Evolutionary conservation across 2,113 vertebrate genomes (phyloP), one percentile per base, ranked within the genome.

Genomic region (Gambusia affinis): DNA sequence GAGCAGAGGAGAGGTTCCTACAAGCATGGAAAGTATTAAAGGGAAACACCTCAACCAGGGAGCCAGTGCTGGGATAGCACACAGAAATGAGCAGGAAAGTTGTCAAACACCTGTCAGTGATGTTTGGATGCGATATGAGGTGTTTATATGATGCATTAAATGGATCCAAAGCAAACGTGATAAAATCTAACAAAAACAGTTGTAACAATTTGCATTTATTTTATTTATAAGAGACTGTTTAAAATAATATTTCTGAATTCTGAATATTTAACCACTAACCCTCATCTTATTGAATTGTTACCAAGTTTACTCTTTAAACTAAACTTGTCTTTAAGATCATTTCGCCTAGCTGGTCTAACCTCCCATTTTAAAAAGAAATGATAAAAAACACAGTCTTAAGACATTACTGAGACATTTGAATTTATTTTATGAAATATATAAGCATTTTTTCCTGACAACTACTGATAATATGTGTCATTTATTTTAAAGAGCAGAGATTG

Each of bases 11-110:
- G 24, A 67, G 66, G 57, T 17, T 69, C 60, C 54, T 51, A 33
- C 61, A 33, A 63, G 72, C 39, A 29, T 51, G 44, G 44, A 1
- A 60, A 35, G 64, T 22, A 11, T 83, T 90, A 86, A 84, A 86
- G 84, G 80, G 64, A 78, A 76, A 83, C 11, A 44, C 57, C 54
- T 65, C 63, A 64, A 0, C 11, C 10, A 39, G 70, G 27, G 51
- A 73, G 61, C 71, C 28, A 2, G 2, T 31, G 47, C 67, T 60
- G 37, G 22, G 2, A 35, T 1, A 3, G 39, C 12, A 0, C 0
- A 0, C 14, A 70, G 4, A 63, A 29, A 30, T 5, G 17, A 47
- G 44, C 44, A 47, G 66, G 4, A 63, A 24, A 24, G 19, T 57
- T 57, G 24, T 17, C 24, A n/a, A 24, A 57, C 51, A 47, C 44